Percentiles rank a stretch among this genome's conserved stretches.
Evolutionary conservation across 2,888 invertebrate genomes (phyloP).

Genomic region (Heliconius aoede): DNA sequence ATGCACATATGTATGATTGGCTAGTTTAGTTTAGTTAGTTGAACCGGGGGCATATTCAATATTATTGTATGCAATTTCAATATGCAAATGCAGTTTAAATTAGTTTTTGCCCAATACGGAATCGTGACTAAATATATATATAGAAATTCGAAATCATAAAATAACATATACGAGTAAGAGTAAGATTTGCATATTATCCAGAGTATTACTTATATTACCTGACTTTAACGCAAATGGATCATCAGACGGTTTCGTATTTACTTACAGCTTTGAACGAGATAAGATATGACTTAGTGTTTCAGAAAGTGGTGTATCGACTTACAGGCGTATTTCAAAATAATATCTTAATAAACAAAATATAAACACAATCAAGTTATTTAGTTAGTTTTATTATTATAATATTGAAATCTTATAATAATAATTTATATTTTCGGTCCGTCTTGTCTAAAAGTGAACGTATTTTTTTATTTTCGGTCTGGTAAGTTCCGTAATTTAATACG

Average conservation of each 20-base stretch:
- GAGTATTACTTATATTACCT: background rate
- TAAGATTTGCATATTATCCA: constrained; percentile 5
- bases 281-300: constrained; percentile 25
- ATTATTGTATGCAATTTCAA: constrained; percentile 5
- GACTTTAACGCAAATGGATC: constrained; percentile 18
- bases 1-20: background rate
- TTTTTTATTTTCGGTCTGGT: background rate
- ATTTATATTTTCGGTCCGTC: background rate
- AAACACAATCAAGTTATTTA: too few species aligned
- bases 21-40: constrained; percentile 1
- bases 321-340: background rate
- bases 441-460: background rate
- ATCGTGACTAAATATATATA: constrained; percentile 6
- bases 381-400: background rate
- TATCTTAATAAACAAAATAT: too few species aligned
- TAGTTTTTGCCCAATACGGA: constrained; percentile 2
- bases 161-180: background rate
- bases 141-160: constrained; percentile 10
- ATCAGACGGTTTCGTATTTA: constrained; percentile 20
- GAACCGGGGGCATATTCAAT: constrained; percentile 8
- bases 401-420: background rate
- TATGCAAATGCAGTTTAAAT: constrained; percentile 7
- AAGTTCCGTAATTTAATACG: background rate
- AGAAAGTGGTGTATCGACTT: background rate
- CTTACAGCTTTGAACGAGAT: constrained; percentile 18